These are phyloP conservation scores for Saturnia japonica DNA, from an alignment of 2,888 invertebrate genomes.

Conservation along the genomic window DNA sequence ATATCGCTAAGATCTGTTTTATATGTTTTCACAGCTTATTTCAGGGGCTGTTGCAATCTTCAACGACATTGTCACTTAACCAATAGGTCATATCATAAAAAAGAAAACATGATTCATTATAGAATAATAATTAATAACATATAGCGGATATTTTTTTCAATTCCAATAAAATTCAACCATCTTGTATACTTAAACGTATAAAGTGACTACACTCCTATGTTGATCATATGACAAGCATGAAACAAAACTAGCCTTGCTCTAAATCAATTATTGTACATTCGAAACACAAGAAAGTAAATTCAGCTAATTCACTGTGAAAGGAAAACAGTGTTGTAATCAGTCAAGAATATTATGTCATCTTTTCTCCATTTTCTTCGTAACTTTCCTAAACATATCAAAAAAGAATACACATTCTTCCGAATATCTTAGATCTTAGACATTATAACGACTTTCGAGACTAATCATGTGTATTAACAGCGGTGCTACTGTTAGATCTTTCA, in stretches of 20 bases:
- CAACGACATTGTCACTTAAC: no score
- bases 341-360: not conserved
- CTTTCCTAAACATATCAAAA: not conserved
- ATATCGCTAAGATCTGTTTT: no score
- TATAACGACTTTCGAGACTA: not conserved
- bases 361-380: not conserved
- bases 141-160: not conserved
- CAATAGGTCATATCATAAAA: no score
- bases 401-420: not conserved
- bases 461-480: not conserved
- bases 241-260: conserved; percentile 7
- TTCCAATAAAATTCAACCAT: not conserved
- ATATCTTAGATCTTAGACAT: not conserved
- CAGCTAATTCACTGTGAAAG: not conserved
- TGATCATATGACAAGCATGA: not conserved
- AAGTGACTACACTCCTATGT: not conserved
- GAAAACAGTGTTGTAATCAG: not conserved
- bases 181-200: not conserved
- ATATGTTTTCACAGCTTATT: no score
- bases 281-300: not conserved
- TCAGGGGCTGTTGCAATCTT: no score
- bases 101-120: no score
- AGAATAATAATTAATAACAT: no score
- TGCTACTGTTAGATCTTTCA: not conserved
- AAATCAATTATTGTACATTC: conserved; percentile 3